Base-by-base conservation (phyloP, 2,888 invertebrate species). In the Protula sp. region DNA sequence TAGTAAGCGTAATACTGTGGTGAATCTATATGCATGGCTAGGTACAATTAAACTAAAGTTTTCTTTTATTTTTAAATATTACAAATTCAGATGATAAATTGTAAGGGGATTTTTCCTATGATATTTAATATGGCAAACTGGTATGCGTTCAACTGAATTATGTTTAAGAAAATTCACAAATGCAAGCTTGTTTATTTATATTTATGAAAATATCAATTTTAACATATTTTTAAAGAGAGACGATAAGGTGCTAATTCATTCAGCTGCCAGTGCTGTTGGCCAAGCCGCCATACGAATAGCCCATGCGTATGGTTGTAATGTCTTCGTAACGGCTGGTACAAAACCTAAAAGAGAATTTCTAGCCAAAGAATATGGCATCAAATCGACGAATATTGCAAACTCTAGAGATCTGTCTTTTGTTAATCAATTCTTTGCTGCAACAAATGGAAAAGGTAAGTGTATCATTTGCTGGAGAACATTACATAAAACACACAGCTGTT, bases 241-340 rank as follows among this genome's bases (percentile, higher is more conserved):
- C 19, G 91, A 94, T 73, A 84, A 86, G 53, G 87, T 94, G 62
- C 85, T 94, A 26, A 87, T 94, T 69, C 94, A 94, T 80, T 92
- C 94, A 57, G 55, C 27, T 3, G 26, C 29, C 60, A 94, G 94
- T 60, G 94, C 93, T 74, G 93, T 94, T 50, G 95, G 95, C 19
- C 93, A 93, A 83, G 94, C 95, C 1, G 92, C 94, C 63, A 92
- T 9, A 5, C 5, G 28, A 5, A 22, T 53, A 9, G 53, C 53
- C 5, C 5, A 26, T 28, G 53, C 29, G 3, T 9, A 5, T 9
- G 53, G 53, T 9, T 53, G 53, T 28, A 26, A 3, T 27, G 53
- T 53, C 5, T 9, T 26, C 5, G 53, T 28, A 4, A 53, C 53
- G 5, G 53, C 22, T 19, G 53, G 53, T 5, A 53, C 53, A 5